Evolutionary conservation across 2,797 vertebrate genomes (phyloP).

Genomic region (Phalanger gymnotis): DNA sequence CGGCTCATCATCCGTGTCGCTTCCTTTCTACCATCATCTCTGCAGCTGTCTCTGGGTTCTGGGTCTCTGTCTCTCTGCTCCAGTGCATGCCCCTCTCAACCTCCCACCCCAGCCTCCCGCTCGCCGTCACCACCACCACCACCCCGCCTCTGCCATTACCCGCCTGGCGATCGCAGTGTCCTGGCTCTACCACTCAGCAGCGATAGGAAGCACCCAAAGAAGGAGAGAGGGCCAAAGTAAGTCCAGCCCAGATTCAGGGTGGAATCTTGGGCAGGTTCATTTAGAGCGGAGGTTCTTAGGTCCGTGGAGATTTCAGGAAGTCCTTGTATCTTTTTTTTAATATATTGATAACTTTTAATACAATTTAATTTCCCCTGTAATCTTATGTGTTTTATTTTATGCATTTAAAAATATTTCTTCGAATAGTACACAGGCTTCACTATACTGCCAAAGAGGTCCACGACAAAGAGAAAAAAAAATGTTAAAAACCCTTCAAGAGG

Average conservation of each 20-base stretch:
- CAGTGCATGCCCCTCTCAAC: neutral
- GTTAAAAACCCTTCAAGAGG: neutral
- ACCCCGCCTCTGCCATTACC: neutral
- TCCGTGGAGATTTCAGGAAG: neutral
- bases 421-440: neutral
- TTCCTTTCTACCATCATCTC: neutral
- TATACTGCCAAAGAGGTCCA: no score
- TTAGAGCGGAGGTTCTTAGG: neutral
- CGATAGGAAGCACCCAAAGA: neutral
- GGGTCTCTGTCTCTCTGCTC: neutral
- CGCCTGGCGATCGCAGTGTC: neutral
- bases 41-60: neutral
- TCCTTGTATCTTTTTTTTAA: neutral
- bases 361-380: neutral
- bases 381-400: neutral
- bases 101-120: neutral
- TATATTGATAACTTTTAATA: neutral
- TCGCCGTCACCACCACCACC: no score
- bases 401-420: neutral
- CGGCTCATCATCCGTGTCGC: neutral
- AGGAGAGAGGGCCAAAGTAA: neutral
- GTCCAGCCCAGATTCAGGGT: neutral
- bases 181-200: neutral
- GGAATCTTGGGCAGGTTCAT: neutral
- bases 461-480: neutral